Conservation (phyloP, 2,113 vertebrate species). For the Sphyrna mokarran region DNA sequence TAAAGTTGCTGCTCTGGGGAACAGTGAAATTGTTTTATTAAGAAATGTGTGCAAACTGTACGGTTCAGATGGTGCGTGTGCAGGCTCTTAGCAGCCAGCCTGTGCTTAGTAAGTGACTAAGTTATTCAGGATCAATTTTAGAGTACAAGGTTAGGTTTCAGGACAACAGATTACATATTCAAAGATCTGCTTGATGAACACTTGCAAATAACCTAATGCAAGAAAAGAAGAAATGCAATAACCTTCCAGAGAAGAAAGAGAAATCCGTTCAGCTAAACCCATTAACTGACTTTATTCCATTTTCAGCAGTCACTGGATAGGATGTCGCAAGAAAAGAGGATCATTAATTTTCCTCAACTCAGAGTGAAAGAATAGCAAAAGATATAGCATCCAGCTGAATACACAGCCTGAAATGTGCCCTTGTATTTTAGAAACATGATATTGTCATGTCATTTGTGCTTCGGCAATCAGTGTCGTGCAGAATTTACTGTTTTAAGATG, state of each 20-base stretch:
- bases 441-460: neutral
- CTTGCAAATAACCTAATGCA: neutral
- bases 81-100: neutral
- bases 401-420: neutral
- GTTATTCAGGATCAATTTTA: slow-evolving; percentile 35
- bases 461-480: neutral
- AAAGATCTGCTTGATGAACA: slow-evolving; percentile 21
- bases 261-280: neutral
- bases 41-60: neutral
- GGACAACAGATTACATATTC: slow-evolving; percentile 17
- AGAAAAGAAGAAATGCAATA: slow-evolving; percentile 16
- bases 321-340: neutral
- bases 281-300: neutral
- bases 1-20: slow-evolving; percentile 22
- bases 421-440: neutral
- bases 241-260: neutral
- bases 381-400: neutral
- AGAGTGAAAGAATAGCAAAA: neutral
- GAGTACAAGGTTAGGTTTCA: slow-evolving; percentile 7
- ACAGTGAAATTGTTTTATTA: slow-evolving; percentile 34
- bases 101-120: neutral
- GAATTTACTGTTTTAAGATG: neutral
- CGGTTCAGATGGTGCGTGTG: neutral
- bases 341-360: slow-evolving; percentile 10
- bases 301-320: neutral